A percentile compares a stretch with the other conserved stretches of the same genome.
phyloP scores from a whole-genome alignment of 2,888 invertebrate species.

The Ceramica pisi region DNA sequence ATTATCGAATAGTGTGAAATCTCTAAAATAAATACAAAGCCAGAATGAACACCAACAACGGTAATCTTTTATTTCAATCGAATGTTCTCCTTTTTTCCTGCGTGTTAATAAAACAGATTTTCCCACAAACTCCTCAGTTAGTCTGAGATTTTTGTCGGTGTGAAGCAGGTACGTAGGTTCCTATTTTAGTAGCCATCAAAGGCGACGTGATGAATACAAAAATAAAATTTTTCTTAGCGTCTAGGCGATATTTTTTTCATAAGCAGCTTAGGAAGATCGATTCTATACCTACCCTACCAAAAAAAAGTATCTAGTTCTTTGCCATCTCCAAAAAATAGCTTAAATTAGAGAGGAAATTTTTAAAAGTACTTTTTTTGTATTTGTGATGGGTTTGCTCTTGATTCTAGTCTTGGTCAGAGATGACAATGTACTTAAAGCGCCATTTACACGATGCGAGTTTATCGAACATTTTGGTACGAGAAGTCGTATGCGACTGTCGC shows the following conservation, averaged over 20 bases:
- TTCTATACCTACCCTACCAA: not conserved
- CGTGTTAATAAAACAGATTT: not conserved
- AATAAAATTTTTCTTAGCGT: slow-evolving; percentile 12
- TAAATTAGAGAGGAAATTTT: not conserved
- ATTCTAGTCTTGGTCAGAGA: too few relatives aligned
- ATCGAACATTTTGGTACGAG: too few relatives aligned
- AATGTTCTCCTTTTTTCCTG: not conserved
- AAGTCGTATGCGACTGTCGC: too few relatives aligned
- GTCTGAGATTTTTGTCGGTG: slow-evolving; percentile 3
- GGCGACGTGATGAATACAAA: slow-evolving; percentile 48
- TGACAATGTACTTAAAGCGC: too few relatives aligned
- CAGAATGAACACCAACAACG: too few relatives aligned
- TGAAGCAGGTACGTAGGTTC: too few relatives aligned
- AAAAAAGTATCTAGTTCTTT: not conserved
- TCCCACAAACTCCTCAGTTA: not conserved
- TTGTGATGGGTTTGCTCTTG: too few relatives aligned
- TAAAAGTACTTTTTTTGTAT: too few relatives aligned
- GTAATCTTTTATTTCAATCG: not conserved
- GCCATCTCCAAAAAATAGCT: not conserved
- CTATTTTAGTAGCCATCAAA: slow-evolving; percentile 36
- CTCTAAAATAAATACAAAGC: too few relatives aligned
- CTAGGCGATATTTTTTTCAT: slow-evolving; percentile 18
- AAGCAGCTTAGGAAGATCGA: not conserved
- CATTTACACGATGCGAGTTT: too few relatives aligned
- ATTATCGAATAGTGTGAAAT: too few relatives aligned